Evolutionary conservation across 2,888 invertebrate species (phyloP), one percentile per base, ranked within the genome.

Genomic region (Patella depressa): DNA sequence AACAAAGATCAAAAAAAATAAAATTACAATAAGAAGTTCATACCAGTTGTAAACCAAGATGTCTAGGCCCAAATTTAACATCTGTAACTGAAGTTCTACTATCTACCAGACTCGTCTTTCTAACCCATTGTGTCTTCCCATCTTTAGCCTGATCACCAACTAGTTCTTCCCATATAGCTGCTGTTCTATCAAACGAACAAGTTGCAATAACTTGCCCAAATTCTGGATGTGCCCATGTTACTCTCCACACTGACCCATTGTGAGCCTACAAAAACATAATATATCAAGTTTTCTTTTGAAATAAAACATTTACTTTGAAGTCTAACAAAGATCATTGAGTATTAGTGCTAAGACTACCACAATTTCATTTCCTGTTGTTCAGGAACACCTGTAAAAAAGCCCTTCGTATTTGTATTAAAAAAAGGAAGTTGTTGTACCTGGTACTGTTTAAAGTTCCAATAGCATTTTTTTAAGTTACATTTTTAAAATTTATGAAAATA

Each of bases 151-250:
- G 53, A 82, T 79, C 81, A 17, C 86, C 85, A n/a, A 85, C 82
- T 79, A 85, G 95, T 94, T 99, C 98, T 92, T 99, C 98, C 98
- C 98, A 99, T 76, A 99, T 96, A 4, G 97, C 96, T 4, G 97
- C 98, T 29, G 98, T 98, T 83, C 99, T 94, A 90, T 99, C 99
- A 92, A 98, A 99, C 0, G 98, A 98, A 92, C 99, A 99, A 2
- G 99, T 98, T 2, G 98, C 99, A 54, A 99, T 93, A n/a, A 99
- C 97, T 92, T 99, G 98, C 0, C 99, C 99, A 92, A 98, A 99
- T 92, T 99, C 99, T 0, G 99, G 99, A 93, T 99, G 98, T 0
- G 99, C 98, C 99, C 99, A 99, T 0, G 92, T 93, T 2, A 98
- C 96, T 91, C 98, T 97, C 98, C 98, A 99, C 29, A 99, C 98